Evolutionary conservation across 2,113 vertebrate species (phyloP).

Genomic region (Mastomys coucha): DNA sequence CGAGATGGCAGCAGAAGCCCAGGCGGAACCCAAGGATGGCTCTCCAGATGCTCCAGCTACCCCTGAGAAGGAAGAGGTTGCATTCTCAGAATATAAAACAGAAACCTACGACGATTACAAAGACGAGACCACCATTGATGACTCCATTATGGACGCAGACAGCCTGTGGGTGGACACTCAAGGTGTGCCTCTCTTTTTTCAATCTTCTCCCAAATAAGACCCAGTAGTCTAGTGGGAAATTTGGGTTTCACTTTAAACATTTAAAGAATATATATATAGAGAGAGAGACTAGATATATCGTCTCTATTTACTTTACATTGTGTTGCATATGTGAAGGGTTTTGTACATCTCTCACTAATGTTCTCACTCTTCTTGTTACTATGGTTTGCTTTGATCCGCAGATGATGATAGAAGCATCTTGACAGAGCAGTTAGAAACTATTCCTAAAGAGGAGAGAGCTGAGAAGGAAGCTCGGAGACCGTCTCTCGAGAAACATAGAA

Average conservation of each 20-base stretch:
- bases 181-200: slow-evolving; percentile 93
- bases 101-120: slow-evolving; percentile 96
- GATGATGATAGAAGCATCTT: slow-evolving; percentile 98
- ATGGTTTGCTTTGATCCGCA: slow-evolving; percentile 90
- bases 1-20: slow-evolving; percentile 87
- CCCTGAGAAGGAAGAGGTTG: slow-evolving; percentile 87
- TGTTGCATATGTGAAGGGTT: slow-evolving; percentile 59
- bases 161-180: slow-evolving; percentile 99
- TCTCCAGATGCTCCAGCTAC: slow-evolving; percentile 89
- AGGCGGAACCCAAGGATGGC: slow-evolving; percentile 90
- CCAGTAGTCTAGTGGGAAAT: slow-evolving; percentile 72
- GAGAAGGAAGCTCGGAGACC: slow-evolving; percentile 90
- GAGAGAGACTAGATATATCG: too few species aligned
- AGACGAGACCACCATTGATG: slow-evolving; percentile 98
- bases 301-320: slow-evolving; percentile 66
- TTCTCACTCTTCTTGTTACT: slow-evolving; percentile 85
- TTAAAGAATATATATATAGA: slow-evolving; percentile 35
- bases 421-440: slow-evolving; percentile 95
- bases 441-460: slow-evolving; percentile 92
- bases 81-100: slow-evolving; percentile 91
- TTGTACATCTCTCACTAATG: slow-evolving; percentile 85
- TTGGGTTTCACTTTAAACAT: slow-evolving; percentile 50
- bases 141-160: slow-evolving; percentile 97
- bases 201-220: slow-evolving; percentile 78
- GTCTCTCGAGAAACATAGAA: slow-evolving; percentile 93